Evolutionary conservation across 1,140 invertebrate genomes (phyloP), one percentile per base, ranked within the genome.

Genomic region (Zaprionus lachaisei): DNA sequence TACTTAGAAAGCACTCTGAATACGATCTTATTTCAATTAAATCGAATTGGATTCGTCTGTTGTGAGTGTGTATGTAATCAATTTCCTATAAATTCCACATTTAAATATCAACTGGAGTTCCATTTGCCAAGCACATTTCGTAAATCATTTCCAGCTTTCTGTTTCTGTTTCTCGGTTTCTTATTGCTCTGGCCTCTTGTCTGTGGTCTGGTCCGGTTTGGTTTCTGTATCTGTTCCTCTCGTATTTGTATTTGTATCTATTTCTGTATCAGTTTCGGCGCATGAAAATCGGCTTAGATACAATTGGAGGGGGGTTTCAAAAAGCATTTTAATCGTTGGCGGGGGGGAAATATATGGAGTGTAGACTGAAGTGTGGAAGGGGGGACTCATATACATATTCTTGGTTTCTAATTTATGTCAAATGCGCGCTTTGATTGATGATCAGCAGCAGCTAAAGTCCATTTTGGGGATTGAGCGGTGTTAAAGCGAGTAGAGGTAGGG

Each of bases 371-470:
- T 34, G 47, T 20, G 37, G 41, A 7, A 11, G 41, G 3, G 41
- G n/a, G 49, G n/a, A 31, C 51, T 66, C 55, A 71, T 83, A 58
- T 77, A 84, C 73, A 84, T 83, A 81, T 84, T 86, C 83, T 82
- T 84, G 79, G 79, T 89, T 85, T 89, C 81, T 89, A 89, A 89
- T 89, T 90, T 89, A 89, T 89, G 84, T 89, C 84, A 89, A 90
- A 85, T 90, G 84, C 57, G 69, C 37, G 81, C 78, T 87, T 89
- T 89, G 84, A 89, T 89, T 89, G 84, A 89, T 89, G 84, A 89
- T 87, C 84, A 55, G 38, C 64, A 47, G n/a, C 41, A 26, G 47
- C 61, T 11, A 11, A 57, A n/a, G 38, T 54, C 72, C 26, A 47
- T 54, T 62, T 28, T 51, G 24, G 38, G 38, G 31, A 34, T 62